phyloP scores from a whole-genome alignment of 2,113 vertebrate genomes.

The Scalopus aquaticus region DNA sequence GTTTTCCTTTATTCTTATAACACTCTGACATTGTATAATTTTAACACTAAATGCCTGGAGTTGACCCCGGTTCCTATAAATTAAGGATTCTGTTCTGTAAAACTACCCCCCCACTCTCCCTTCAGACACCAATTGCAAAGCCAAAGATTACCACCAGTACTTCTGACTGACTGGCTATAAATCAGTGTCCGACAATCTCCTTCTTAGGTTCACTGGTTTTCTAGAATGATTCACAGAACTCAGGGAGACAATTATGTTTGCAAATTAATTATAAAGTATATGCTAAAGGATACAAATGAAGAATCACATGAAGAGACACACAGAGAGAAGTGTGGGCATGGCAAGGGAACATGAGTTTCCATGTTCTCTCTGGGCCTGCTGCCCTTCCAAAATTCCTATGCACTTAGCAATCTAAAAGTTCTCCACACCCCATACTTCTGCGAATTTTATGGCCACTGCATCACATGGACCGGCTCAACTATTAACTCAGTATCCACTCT shows the following conservation, averaged over 20 bases:
- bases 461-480: background rate
- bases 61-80: background rate
- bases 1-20: background rate
- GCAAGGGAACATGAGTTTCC: background rate
- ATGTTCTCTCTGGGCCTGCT: background rate
- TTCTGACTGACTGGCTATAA: background rate
- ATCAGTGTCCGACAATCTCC: background rate
- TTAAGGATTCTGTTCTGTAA: background rate
- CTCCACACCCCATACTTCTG: background rate
- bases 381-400: no score
- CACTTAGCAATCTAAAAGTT: background rate
- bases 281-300: background rate
- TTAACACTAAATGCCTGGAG: background rate
- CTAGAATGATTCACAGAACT: background rate
- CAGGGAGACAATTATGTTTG: background rate
- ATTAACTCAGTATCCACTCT: background rate
- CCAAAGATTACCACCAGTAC: accelerated
- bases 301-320: background rate
- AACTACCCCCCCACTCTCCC: no score
- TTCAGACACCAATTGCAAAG: background rate
- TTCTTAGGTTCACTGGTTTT: background rate
- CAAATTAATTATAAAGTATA: background rate
- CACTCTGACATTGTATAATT: background rate
- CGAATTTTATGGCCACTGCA: background rate
- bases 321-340: background rate